phyloP scores from a whole-genome alignment of 2,113 vertebrate species.

The Colistium nudipinnis region DNA sequence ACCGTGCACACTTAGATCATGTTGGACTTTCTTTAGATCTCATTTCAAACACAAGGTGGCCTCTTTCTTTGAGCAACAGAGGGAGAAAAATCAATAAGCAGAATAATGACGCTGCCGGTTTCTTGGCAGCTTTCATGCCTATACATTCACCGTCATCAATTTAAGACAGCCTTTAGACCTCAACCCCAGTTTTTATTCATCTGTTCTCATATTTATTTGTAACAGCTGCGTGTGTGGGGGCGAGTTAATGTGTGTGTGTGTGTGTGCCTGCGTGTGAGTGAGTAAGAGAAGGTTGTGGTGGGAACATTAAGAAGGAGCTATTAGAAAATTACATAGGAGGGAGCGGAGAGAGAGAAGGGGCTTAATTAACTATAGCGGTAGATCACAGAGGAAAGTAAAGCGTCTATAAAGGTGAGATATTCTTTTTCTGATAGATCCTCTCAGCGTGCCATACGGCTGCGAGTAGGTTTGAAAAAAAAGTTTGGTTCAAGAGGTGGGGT shows the following conservation, averaged over 20 bases:
- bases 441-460: constrained; percentile 5
- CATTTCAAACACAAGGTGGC: constrained; percentile 63
- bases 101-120: constrained; percentile 73
- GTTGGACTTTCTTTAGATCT: constrained; percentile 73
- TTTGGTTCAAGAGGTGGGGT: constrained; percentile 59
- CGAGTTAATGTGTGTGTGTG: neutral
- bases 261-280: neutral
- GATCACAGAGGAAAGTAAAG: constrained; percentile 37
- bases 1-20: constrained; percentile 58
- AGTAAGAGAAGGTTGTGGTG: neutral
- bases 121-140: constrained; percentile 52
- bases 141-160: constrained; percentile 67
- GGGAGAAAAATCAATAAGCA: constrained; percentile 73
- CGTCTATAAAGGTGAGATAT: constrained; percentile 14
- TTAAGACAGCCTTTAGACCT: constrained; percentile 61
- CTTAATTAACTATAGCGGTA: too few species aligned
- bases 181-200: constrained; percentile 63
- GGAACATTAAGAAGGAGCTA: constrained; percentile 24
- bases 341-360: constrained; percentile 1
- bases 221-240: constrained; percentile 14
- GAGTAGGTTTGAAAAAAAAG: constrained; percentile 26
- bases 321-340: constrained; percentile 33
- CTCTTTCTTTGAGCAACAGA: constrained; percentile 62
- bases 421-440: constrained; percentile 32
- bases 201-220: constrained; percentile 51